Evolutionary conservation across 2,888 invertebrate genomes (phyloP), one percentile per base, ranked within the genome.

Genomic region (Ennomos erosarius): DNA sequence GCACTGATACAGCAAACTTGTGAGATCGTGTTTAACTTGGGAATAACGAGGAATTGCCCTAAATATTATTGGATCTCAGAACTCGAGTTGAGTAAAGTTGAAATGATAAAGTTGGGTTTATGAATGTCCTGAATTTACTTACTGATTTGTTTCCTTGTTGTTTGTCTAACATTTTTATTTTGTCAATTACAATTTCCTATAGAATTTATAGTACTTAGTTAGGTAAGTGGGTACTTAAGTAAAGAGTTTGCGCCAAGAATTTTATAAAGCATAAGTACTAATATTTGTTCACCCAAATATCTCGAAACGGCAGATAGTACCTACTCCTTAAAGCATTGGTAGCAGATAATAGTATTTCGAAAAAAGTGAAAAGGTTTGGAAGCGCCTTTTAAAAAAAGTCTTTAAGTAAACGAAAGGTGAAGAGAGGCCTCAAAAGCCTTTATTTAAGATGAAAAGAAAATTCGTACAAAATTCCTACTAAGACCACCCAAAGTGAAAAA

Each of bases 51-150:
- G 37, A 48, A 39, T 38, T 26, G 26, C 26, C 33, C 39, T 38
- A 48, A 48, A 39, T 33, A n/a, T 40, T 46, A 46, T 46, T 35
- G 48, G 48, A 48, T 48, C 47, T 38, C 37, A 46, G 26, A 48
- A 48, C 48, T 48, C 39, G 8, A 26, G 26, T 26, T 26, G 26
- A 6, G 5, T 5, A 11, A 11, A 49, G 39, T 39, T 33, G 45
- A 16, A 38, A 48, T 48, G 38, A 48, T n/a, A 50, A 50, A 50
- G 49, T 48, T 48, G 9, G 33, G 33, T 35, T 50, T 13, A 33
- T 26, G 10, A 35, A 36, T 39, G 39, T 1, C 12, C 46, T 36
- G 46, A 36, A 26, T 48, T 46, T 37, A 35, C 37, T 33, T 37
- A 33, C 39, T 39, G 10, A 37, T 46, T 39, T 11, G 33, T 12